Conservation (phyloP, 2,888 invertebrate genomes). For the Acanthosepion lycidas region DNA sequence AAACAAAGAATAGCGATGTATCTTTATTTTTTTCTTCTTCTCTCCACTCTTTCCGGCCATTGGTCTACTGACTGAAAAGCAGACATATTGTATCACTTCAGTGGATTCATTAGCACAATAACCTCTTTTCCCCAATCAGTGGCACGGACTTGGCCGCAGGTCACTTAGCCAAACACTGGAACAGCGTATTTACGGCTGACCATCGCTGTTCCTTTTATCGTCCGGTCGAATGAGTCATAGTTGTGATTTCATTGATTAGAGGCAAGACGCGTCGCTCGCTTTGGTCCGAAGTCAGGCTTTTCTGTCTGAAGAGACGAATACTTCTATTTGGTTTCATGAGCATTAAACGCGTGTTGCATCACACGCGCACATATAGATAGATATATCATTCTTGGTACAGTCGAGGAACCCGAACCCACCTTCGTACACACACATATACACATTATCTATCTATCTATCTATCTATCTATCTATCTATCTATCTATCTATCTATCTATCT, state of each 20-base stretch:
- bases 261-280: neutral
- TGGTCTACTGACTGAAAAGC: neutral
- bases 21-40: neutral
- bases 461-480: no score
- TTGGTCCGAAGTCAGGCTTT: neutral
- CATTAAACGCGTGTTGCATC: neutral
- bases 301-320: neutral
- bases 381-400: neutral
- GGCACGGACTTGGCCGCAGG: neutral
- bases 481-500: no score
- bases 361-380: neutral
- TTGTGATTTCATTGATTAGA: neutral
- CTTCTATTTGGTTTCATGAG: neutral
- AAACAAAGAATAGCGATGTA: neutral
- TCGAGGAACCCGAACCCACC: no score
- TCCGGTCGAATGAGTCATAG: neutral
- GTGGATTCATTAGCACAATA: slow-evolving; percentile 1
- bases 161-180: slow-evolving; percentile 11
- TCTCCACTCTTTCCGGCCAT: neutral
- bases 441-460: no score
- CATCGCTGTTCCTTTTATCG: neutral
- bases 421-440: no score
- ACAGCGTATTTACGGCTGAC: neutral
- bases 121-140: neutral
- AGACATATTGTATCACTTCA: neutral